These are phyloP conservation scores for Andrena chrysosceles DNA, from an alignment of 2,888 invertebrate genomes.

Conservation along the genomic window DNA sequence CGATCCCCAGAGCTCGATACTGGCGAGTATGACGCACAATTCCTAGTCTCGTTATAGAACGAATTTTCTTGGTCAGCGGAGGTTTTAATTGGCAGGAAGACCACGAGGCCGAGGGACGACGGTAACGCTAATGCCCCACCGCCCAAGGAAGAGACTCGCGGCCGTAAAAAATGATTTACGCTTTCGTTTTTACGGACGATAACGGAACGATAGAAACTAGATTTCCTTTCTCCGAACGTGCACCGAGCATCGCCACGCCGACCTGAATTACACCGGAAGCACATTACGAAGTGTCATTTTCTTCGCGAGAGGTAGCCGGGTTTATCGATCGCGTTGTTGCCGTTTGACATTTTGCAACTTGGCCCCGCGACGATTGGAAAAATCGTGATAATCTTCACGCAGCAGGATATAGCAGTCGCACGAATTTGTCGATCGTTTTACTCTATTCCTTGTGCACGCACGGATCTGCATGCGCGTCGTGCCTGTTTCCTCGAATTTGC, in stretches of 20 bases:
- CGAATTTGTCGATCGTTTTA: slow-evolving; percentile 22
- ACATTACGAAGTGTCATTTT: slow-evolving; percentile 23
- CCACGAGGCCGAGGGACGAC: slow-evolving; percentile 1
- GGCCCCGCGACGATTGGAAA: neutral
- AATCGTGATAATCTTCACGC: neutral
- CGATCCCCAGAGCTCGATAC: slow-evolving; percentile 1
- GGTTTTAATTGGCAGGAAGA: slow-evolving; percentile 52
- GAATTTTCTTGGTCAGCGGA: slow-evolving; percentile 35
- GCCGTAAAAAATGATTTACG: slow-evolving; percentile 25
- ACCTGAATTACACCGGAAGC: slow-evolving; percentile 25
- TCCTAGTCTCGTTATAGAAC: slow-evolving; percentile 7
- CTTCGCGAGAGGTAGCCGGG: slow-evolving; percentile 7
- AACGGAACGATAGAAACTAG: slow-evolving; percentile 18
- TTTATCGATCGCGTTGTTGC: slow-evolving; percentile 41
- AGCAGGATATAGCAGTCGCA: slow-evolving; percentile 10
- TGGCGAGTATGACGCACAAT: slow-evolving; percentile 23
- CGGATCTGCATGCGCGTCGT: slow-evolving; percentile 46
- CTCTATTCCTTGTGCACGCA: slow-evolving; percentile 1
- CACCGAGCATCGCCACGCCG: neutral
- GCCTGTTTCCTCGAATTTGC: slow-evolving; percentile 26
- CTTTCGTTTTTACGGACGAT: slow-evolving; percentile 10
- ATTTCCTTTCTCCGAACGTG: slow-evolving; percentile 3
- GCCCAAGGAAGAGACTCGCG: neutral
- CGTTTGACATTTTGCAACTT: slow-evolving; percentile 8
- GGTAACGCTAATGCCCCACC: slow-evolving; percentile 2